These are phyloP conservation scores for Volucella inflata DNA, from an alignment of 2,888 invertebrate genomes.

Conservation along the genomic window DNA sequence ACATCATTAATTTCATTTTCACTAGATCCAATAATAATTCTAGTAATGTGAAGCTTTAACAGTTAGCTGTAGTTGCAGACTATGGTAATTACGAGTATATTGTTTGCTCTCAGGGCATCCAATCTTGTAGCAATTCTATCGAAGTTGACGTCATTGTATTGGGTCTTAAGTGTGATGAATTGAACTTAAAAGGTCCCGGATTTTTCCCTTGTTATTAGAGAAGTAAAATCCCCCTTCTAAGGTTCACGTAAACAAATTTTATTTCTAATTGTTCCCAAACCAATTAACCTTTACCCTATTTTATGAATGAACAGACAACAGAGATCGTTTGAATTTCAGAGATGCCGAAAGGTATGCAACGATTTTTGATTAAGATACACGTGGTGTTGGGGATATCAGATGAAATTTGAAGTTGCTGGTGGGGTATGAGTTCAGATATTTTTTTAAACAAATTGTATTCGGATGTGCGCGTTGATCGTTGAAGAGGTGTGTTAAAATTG, in stretches of 20 bases:
- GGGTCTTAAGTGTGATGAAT: no score
- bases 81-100: no score
- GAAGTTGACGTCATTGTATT: no score
- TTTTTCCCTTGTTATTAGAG: no score
- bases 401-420: background rate
- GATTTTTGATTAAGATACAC: background rate
- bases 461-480: background rate
- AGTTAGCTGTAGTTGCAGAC: background rate
- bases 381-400: slow-evolving; percentile 1
- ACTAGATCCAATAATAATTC: slow-evolving; percentile 22
- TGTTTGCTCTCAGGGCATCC: no score
- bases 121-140: no score
- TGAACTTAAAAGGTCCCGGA: no score
- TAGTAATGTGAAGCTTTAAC: background rate
- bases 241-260: background rate
- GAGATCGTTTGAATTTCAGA: background rate
- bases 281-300: slow-evolving; percentile 54
- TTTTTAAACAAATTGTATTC: no score
- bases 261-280: slow-evolving; percentile 17
- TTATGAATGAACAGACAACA: no score
- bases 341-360: slow-evolving; percentile 38
- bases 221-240: no score
- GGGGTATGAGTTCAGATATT: background rate
- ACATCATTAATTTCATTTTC: background rate
- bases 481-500: background rate